These are phyloP conservation scores for Agrochola macilenta DNA, from an alignment of 2,888 invertebrate genomes.

Conservation along the genomic window DNA sequence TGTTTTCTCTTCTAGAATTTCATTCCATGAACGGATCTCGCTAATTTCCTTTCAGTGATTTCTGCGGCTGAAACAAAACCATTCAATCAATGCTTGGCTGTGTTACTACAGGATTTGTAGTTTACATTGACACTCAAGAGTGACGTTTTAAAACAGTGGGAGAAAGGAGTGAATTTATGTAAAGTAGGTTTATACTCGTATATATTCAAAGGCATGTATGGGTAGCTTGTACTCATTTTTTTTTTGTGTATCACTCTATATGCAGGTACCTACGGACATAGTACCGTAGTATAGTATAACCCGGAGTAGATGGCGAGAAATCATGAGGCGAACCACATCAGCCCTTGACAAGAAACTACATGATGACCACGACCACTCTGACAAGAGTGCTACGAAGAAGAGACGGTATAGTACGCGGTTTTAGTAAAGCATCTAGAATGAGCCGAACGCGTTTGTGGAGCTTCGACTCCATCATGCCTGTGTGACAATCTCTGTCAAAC, in stretches of 20 bases:
- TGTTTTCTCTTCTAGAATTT: constrained; percentile 32
- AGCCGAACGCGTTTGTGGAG: not conserved
- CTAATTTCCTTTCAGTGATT: constrained; percentile 9
- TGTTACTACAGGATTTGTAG: not conserved
- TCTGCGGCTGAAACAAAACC: constrained; percentile 46
- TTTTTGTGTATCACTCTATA: not conserved
- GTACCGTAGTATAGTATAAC: not conserved
- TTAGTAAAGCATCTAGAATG: not conserved
- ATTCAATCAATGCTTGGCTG: constrained; percentile 1
- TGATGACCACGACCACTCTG: too few species aligned
- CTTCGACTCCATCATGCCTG: not conserved
- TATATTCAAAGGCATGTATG: not conserved
- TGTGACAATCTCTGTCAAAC: not conserved
- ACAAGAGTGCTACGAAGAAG: too few species aligned
- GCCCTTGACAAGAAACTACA: too few species aligned
- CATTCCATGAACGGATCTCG: not conserved
- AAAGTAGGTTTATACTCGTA: too few species aligned
- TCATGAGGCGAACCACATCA: too few species aligned
- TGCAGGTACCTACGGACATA: not conserved
- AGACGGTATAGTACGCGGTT: not conserved
- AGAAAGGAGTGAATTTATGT: not conserved
- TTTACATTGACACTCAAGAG: not conserved
- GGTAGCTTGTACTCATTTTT: not conserved
- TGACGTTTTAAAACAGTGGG: not conserved
- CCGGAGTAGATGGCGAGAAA: too few species aligned